Conservation (phyloP, 2,797 vertebrate genomes). For the Lepidocolaptes lacrymiger region DNA sequence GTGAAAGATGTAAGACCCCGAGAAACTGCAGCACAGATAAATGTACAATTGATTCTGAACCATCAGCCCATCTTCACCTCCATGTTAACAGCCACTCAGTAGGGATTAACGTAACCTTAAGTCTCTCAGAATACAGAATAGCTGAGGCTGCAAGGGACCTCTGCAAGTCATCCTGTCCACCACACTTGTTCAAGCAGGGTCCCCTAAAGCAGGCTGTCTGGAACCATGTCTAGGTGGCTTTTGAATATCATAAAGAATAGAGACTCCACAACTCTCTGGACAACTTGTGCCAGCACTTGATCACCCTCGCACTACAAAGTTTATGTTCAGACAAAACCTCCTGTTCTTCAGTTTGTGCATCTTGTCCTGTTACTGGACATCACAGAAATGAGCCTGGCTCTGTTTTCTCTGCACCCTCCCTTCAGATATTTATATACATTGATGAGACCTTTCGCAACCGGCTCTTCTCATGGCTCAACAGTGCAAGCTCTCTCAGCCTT, state of each 20-base stretch:
- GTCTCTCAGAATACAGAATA: background rate
- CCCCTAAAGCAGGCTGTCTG: background rate
- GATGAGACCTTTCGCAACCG: background rate
- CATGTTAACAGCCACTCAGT: background rate
- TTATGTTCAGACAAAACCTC: background rate
- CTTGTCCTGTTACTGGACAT: background rate
- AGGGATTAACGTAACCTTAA: background rate
- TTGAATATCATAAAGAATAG: background rate
- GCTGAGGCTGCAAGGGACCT: background rate
- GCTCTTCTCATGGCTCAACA: background rate
- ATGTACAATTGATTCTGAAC: background rate
- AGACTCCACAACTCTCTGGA: background rate
- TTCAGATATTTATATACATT: background rate
- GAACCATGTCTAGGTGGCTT: background rate
- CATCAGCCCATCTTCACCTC: background rate
- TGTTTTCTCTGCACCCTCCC: background rate
- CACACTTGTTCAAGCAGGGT: background rate
- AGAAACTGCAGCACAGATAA: background rate
- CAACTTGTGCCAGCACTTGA: background rate
- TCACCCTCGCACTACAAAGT: background rate
- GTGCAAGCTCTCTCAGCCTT: background rate
- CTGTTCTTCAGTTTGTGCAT: background rate
- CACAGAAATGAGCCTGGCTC: background rate
- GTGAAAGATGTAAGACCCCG: background rate
- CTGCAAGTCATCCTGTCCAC: background rate